These are phyloP conservation scores for Choloepus didactylus DNA, from an alignment of 2,797 vertebrate species.

Conservation along the genomic window DNA sequence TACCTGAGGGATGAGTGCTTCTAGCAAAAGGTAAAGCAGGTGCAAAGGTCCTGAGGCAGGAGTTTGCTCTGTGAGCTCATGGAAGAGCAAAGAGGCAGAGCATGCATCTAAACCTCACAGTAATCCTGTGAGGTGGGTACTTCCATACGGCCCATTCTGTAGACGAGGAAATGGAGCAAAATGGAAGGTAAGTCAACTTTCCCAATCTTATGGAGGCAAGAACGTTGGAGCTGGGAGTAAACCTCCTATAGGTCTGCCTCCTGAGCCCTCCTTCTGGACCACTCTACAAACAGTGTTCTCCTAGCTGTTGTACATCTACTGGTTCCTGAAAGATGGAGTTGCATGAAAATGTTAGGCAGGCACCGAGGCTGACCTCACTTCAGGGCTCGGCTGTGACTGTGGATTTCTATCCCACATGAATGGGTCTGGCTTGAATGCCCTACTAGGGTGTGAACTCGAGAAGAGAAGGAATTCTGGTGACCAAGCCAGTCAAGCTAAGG, in stretches of 20 bases:
- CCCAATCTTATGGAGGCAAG: fast-evolving
- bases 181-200: background rate
- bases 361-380: background rate
- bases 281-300: background rate
- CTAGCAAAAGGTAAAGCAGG: background rate
- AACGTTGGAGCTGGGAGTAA: background rate
- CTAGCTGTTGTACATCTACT: background rate
- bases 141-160: too few species aligned
- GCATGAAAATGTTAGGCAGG: background rate
- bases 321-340: background rate
- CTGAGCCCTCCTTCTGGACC: background rate
- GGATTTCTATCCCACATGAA: background rate
- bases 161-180: background rate
- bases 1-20: background rate
- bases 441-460: background rate
- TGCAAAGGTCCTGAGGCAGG: background rate
- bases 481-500: background rate
- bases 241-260: background rate
- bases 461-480: background rate
- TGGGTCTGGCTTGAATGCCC: background rate
- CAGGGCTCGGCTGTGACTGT: background rate
- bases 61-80: fast-evolving
- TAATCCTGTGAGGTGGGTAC: background rate
- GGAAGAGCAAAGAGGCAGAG: background rate
- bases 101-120: background rate